Base-by-base conservation (phyloP, 2,888 invertebrate species). In the Melangyna quadrimaculata region DNA sequence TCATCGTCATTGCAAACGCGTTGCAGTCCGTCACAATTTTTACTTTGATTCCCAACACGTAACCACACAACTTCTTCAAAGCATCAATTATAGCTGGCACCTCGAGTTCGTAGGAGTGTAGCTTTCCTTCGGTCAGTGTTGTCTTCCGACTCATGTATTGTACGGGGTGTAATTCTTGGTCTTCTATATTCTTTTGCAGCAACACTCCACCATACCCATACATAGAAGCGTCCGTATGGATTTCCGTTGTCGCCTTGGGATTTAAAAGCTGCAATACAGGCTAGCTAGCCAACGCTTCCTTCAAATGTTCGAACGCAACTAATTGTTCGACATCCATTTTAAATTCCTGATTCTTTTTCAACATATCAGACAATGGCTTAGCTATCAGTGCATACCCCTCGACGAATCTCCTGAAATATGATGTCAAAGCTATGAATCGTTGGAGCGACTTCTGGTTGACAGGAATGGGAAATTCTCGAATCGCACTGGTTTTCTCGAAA, bases 271-370 rank as follows among this genome's bases (percentile, higher is more conserved):
- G 19, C 6, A 81, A 37, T 14, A 87, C 78, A 12, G 80, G 73
- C 10, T 27, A 3, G 1, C 19, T n/a, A 35, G 3, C n/a, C 7
- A 77, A 45, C 10, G 17, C 22, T 17, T 29, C 24, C 55, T 88
- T 88, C 12, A 89, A 74, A 3, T 9, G 48, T 37, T 88, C 84
- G 65, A 89, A 89, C 29, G 88, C 81, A 5, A 82, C n/a, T 2
- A 45, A 2, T 57, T 89, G 81, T 22, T 87, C 59, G 14, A 59
- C 29, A 8, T 75, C 80, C 78, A 84, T 89, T 17, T 53, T 35
- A 59, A 89, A 90, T 8, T 59, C 35, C 7, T 19, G 35, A 67
- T 87, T 78, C 61, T 88, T 89, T 40, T 78, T 43, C 5, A 74
- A n/a, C 14, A 74, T 7, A 32, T 55, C 63, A 0, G 53, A 65